A percentile compares a stretch with the other conserved stretches of the same genome.
phyloP scores from a whole-genome alignment of 2,888 invertebrate species.

The Harpalus rufipes region DNA sequence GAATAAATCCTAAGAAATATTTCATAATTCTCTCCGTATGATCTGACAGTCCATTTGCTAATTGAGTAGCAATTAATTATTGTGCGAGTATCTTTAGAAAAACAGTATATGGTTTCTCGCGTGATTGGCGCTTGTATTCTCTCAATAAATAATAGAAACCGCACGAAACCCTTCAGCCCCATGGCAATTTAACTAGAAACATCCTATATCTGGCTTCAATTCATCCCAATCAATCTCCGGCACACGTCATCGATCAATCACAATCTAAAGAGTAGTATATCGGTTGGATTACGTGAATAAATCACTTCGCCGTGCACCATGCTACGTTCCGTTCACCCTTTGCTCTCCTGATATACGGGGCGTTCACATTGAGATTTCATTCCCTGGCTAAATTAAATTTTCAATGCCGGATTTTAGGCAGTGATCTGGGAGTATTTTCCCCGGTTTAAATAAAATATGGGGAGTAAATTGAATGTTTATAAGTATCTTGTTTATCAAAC shows the following conservation, averaged over 20 bases:
- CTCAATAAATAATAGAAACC: slow-evolving; percentile 44
- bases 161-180: slow-evolving; percentile 10
- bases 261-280: slow-evolving; percentile 35
- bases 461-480: not conserved
- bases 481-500: not conserved
- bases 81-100: not conserved
- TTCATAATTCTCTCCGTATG: not conserved
- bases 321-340: slow-evolving; percentile 26
- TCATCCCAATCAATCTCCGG: slow-evolving; percentile 35
- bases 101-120: not conserved
- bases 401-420: not conserved
- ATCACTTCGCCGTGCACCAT: slow-evolving; percentile 20
- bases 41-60: slow-evolving; percentile 22
- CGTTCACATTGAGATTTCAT: not conserved
- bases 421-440: not conserved
- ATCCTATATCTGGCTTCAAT: slow-evolving; percentile 50
- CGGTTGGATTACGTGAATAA: slow-evolving; percentile 44
- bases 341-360: not conserved
- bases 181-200: slow-evolving; percentile 42
- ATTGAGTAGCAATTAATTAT: slow-evolving; percentile 31
- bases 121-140: slow-evolving; percentile 11
- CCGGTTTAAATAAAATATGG: not conserved
- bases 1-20: not conserved
- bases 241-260: slow-evolving; percentile 59
- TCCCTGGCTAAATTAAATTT: not conserved